A percentile compares a stretch with the other conserved stretches of the same genome.
Evolutionary conservation across 2,797 vertebrate species (phyloP).

Genomic region (Characodon lateralis): DNA sequence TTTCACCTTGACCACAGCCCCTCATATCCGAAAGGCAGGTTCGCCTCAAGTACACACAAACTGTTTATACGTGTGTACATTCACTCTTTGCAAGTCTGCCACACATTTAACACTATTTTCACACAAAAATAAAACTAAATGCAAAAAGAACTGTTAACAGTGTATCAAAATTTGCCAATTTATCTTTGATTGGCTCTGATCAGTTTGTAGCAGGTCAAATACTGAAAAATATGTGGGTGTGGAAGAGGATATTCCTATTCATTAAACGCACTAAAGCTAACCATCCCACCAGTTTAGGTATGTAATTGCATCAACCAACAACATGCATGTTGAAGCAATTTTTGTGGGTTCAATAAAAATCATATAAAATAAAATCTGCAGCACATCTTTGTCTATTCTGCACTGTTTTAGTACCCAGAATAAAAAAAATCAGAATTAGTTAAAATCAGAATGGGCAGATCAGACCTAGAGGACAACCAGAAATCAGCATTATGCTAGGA

Average conservation of each 20-base stretch:
- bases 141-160: not conserved
- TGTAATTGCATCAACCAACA: not conserved
- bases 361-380: not conserved
- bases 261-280: not conserved
- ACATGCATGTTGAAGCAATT: not conserved
- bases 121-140: not conserved
- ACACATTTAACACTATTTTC: constrained; percentile 9
- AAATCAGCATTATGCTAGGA: too few species aligned
- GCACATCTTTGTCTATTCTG: not conserved
- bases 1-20: constrained; percentile 47
- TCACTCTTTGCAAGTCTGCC: constrained; percentile 18
- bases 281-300: not conserved
- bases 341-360: not conserved
- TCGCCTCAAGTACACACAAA: constrained; percentile 38
- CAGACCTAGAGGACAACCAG: not conserved
- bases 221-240: not conserved
- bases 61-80: constrained; percentile 66
- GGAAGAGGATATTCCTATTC: not conserved
- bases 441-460: not conserved
- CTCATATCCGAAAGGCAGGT: constrained; percentile 45
- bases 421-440: not conserved
- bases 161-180: not conserved
- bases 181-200: not conserved
- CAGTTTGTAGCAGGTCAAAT: not conserved
- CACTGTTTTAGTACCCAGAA: not conserved